These are phyloP conservation scores for Eristalis arbustorum DNA, from an alignment of 2,888 invertebrate genomes.

Conservation along the genomic window DNA sequence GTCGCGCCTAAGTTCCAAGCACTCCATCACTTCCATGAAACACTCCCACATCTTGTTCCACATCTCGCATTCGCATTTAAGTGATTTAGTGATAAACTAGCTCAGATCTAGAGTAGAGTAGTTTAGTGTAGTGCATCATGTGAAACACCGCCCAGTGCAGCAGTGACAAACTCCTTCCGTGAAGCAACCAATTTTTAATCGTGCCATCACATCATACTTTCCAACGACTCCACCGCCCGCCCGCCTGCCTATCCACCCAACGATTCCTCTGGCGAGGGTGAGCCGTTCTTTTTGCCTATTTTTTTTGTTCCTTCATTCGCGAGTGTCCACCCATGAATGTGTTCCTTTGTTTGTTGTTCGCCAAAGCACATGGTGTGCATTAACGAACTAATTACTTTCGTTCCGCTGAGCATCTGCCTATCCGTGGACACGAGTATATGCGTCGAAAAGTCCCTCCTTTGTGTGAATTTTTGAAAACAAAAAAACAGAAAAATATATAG, in stretches of 20 bases:
- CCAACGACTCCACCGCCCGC: slow-evolving; percentile 25
- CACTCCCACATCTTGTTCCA: slow-evolving; percentile 57
- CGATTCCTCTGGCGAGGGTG: background rate
- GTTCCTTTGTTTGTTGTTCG: slow-evolving; percentile 64
- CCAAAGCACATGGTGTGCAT: slow-evolving; percentile 65
- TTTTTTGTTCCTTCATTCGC: slow-evolving; percentile 16
- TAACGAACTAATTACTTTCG: slow-evolving; percentile 63
- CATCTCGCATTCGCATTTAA: slow-evolving; percentile 11
- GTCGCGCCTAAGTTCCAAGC: slow-evolving; percentile 55
- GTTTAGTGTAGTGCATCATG: background rate
- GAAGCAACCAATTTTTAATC: slow-evolving; percentile 1
- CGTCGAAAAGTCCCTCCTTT: background rate
- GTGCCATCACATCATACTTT: slow-evolving; percentile 9
- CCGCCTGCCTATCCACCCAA: background rate
- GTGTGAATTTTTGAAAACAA: background rate
- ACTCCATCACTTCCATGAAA: slow-evolving; percentile 24
- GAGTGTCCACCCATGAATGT: slow-evolving; percentile 53
- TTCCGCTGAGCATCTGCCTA: slow-evolving; percentile 27
- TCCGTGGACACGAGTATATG: background rate
- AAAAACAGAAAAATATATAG: too few relatives aligned
- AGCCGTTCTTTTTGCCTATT: background rate
- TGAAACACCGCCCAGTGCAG: background rate
- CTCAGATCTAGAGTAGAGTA: background rate
- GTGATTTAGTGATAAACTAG: slow-evolving; percentile 31
- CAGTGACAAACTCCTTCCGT: background rate